Evolutionary conservation across 2,888 invertebrate species (phyloP), one percentile per base, ranked within the genome.

Genomic region (Notocelia uddmanniana): DNA sequence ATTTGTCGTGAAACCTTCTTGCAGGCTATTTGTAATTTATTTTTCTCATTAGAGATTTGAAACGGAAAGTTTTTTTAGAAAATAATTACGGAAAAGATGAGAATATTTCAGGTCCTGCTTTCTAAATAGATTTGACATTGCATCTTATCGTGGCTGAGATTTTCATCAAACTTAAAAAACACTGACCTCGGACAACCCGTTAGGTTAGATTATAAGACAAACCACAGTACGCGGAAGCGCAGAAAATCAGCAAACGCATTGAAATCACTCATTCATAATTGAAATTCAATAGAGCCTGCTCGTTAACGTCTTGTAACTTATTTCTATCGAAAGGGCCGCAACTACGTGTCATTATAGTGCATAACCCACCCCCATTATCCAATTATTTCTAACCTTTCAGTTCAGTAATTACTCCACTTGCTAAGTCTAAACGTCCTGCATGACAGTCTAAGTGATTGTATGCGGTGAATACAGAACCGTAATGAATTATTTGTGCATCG

Each of bases 301-400:
- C 52, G 63, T 64, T 52, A 70, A 59, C 58, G 31, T 52, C 70
- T 70, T 58, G 37, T 50, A 26, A 52, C 52, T 66, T 68, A 55
- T 68, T 72, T 18, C 48, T 77, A 78, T 78, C 76, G 80, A 80
- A 78, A 74, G 83, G 81, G 81, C 81, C 78, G 81, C 81, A 84
- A 85, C 84, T 83, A 84, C 79, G 81, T 86, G 88, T 89, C 89
- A 90, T 90, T 91, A 89, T 80, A 78, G 85, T 85, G 89, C 88
- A 90, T 90, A 90, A 86, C 85, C 86, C 82, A 83, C 83, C 84
- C 77, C 77, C 82, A 92, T 93, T 93, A 92, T 92, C 91, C 92
- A 92, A 93, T 93, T 92, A 92, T 92, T 89, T 91, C 87, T 92
- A 92, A 93, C 93, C 93, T 92, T 93, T 93, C 90, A 91, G 91